phyloP scores from a whole-genome alignment of 2,113 vertebrate species.

The Notiomystis cincta region DNA sequence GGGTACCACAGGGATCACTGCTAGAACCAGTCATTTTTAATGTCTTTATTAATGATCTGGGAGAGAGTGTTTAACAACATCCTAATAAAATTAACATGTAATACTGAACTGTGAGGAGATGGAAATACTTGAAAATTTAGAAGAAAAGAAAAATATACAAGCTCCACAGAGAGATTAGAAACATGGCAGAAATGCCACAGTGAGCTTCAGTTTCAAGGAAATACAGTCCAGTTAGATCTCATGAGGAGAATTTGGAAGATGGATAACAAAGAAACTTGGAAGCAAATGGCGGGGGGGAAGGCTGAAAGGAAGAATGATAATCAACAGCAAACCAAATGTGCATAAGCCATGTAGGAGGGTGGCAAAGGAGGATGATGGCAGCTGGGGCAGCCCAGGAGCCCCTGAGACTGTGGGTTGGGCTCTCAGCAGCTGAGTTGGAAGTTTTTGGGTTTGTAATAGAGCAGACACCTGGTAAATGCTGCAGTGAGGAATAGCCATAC shows the following conservation, averaged over 20 bases:
- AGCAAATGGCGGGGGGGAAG: background rate
- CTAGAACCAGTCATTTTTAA: constrained; percentile 67
- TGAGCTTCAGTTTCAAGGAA: background rate
- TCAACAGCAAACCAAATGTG: background rate
- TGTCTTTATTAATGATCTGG: constrained; percentile 72
- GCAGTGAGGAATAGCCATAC: background rate
- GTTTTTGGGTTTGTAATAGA: background rate
- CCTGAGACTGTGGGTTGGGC: background rate
- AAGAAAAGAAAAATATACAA: background rate
- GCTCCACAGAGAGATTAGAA: background rate
- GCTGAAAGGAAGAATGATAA: background rate
- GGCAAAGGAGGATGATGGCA: background rate
- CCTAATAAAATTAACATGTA: constrained; percentile 67
- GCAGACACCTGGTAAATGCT: background rate
- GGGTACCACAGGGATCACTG: constrained; percentile 33
- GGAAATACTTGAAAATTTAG: background rate
- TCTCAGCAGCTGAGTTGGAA: background rate
- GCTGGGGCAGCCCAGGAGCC: background rate
- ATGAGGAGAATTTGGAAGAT: background rate
- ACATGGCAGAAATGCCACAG: background rate
- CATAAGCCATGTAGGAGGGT: background rate
- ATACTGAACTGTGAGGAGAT: constrained; percentile 41
- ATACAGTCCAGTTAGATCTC: background rate
- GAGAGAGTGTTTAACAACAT: constrained; percentile 52
- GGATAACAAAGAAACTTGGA: background rate